phyloP scores from a whole-genome alignment of 1,140 invertebrate genomes.

The Melitaea cinxia region DNA sequence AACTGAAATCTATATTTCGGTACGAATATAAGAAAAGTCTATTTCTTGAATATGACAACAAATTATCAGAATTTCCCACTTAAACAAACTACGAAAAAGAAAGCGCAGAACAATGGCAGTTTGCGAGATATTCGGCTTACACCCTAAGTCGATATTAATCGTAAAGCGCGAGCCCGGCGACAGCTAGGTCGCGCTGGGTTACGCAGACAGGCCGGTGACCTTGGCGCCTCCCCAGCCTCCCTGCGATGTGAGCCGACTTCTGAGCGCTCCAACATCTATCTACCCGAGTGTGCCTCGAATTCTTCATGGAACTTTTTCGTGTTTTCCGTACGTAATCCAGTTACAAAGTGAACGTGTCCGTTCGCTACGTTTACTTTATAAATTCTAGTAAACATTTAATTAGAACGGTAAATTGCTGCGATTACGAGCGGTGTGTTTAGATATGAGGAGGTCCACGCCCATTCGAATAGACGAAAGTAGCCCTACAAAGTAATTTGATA shows the following conservation, averaged over 20 bases:
- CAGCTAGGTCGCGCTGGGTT: conserved; percentile 34
- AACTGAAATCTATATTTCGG: too few relatives aligned
- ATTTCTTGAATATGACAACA: neutral
- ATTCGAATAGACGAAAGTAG: neutral
- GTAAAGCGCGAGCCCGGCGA: conserved; percentile 35
- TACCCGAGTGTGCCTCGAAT: conserved; percentile 33
- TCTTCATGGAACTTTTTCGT: conserved; percentile 20
- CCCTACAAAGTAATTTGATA: neutral
- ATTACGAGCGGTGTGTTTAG: neutral
- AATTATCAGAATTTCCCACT: neutral
- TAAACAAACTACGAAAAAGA: neutral
- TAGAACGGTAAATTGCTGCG: conserved; percentile 1
- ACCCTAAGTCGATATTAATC: conserved; percentile 31
- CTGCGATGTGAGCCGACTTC: conserved; percentile 38
- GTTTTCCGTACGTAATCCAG: conserved; percentile 12
- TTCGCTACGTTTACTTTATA: conserved; percentile 9
- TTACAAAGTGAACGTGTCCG: conserved; percentile 26
- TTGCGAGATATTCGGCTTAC: conserved; percentile 16
- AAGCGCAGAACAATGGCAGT: neutral
- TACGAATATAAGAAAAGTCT: too few relatives aligned
- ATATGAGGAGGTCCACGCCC: neutral
- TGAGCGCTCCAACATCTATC: conserved; percentile 27
- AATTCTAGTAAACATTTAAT: conserved; percentile 5
- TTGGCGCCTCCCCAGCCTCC: conserved; percentile 30
- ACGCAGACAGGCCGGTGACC: conserved; percentile 41